Base-by-base conservation (phyloP, 2,888 invertebrate genomes). In the Lepidochrysops patricia region DNA sequence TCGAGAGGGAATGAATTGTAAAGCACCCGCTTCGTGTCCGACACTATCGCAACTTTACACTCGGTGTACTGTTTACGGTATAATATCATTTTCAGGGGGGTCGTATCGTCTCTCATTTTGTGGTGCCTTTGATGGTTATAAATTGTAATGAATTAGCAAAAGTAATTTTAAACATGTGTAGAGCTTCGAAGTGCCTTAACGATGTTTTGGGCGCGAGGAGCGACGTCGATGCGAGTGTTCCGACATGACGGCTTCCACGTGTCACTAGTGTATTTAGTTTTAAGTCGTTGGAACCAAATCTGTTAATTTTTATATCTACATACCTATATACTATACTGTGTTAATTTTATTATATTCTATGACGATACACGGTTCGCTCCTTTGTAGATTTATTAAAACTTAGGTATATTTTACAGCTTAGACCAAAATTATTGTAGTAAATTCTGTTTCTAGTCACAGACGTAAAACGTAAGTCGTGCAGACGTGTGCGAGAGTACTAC, bases 121-220 rank as follows among this genome's bases (percentile, higher is more conserved):
- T 19, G 43, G 43, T 43, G 43, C 43, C 43, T 43, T 19, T 6
- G 19, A 19, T 43, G 19, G 7, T 43, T 43, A 19, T 43, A 15
- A 1, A 15, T 37, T 29, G 6, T 37, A 15, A 37, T 6, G 71
- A 9, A 81, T 80, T 52, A 73, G 62, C 62, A 68, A 19, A 23
- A 61, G 56, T 59, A 56, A 66, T 58, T 57, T 23, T 52, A 37
- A 48, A 62, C 27, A 58, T 57, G 60, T 60, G 27, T 63, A 65
- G 68, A 64, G 63, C 62, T 64, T 65, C 62, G 62, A 66, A 67
- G 70, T 69, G 71, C 71, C 71, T 70, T 70, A 34, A 62, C 61
- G 48, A 61, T 59, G 54, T 19, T 54, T 13, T 13, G 13, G 57
- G 37, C 59, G 48, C 58, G 62, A 64, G 63, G 65, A 67, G 63